Base-by-base conservation (phyloP, 2,113 vertebrate species). In the Lophura nycthemera region DNA sequence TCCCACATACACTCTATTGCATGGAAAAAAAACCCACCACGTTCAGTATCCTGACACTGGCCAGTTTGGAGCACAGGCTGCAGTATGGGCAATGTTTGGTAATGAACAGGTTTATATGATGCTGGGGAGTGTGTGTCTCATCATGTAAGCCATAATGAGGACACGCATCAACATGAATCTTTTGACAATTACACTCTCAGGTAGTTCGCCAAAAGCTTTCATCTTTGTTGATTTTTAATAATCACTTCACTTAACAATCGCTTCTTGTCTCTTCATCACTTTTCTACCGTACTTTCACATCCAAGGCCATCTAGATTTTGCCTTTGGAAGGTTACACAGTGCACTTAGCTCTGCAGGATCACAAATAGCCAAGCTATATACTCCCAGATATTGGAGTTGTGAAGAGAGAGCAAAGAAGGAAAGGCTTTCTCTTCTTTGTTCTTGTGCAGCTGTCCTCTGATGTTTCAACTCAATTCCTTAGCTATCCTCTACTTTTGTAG, bases 11-110 rank as follows among this genome's bases (percentile, higher is more conserved):
- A 61, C 21, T 38, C 34, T 83, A 29, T 42, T 76, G 47, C 34
- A 40, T 18, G 83, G 29, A 1, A 42, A 4, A 6, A 8, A 54
- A 38, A 52, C 66, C 0, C 1, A 67, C 0, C 1, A 2, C 22
- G 6, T 88, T 90, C 76, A 90, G 56, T 93, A 79, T 82, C 73
- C 71, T 83, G 85, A n/a, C 50, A 21, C 19, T 24, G 60, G 16
- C 43, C 11, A 12, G 5, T 50, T 69, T 54, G 78, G 59, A 76
- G 70, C 36, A 48, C 24, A 85, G 42, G 36, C 57, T 89, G 80
- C 15, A 3, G 2, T 43, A 32, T 10, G 19, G 27, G 54, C 15
- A 34, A 21, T 8, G n/a, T 1, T 79, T 72, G 24, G 40, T 56
- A 64, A 13, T 19, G 9, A 22, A 36, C 13, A 59, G 25, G 22